Evolutionary conservation across 2,113 vertebrate species (phyloP).

Genomic region (Percopsis transmontana): DNA sequence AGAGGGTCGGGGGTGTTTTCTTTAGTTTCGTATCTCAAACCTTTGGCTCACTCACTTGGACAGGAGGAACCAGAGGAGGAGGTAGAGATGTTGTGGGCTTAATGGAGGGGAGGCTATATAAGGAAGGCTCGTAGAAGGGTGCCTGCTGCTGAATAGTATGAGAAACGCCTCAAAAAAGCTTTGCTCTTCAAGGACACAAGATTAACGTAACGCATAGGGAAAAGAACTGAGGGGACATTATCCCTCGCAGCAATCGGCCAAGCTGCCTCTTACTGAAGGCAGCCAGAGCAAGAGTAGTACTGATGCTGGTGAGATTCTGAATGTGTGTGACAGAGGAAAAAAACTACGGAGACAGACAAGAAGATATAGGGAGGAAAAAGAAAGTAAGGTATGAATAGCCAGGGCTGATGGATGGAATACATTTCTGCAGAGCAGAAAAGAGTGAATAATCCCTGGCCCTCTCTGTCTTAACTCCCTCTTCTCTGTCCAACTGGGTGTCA

Average conservation of each 20-base stretch:
- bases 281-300: not conserved
- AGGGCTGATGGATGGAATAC: slow-evolving; percentile 25
- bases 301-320: not conserved
- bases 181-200: not conserved
- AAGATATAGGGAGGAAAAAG: no score
- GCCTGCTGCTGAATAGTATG: not conserved
- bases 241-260: not conserved
- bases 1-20: slow-evolving; percentile 50
- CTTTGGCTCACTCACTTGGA: slow-evolving; percentile 51
- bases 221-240: no score
- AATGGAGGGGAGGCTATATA: no score
- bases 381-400: no score
- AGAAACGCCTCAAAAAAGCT: not conserved
- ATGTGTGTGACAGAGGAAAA: no score
- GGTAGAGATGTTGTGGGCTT: not conserved
- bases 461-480: not conserved
- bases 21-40: slow-evolving; percentile 58
- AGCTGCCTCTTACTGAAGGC: not conserved
- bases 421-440: slow-evolving; percentile 31
- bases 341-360: no score
- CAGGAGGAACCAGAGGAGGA: not conserved
- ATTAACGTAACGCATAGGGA: not conserved
- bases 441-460: slow-evolving; percentile 44
- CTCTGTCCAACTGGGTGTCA: slow-evolving; percentile 52
- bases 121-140: not conserved